A percentile compares a stretch with the other conserved stretches of the same genome.
phyloP scores from a whole-genome alignment of 2,797 vertebrate species.

The Labeo calbasu region DNA sequence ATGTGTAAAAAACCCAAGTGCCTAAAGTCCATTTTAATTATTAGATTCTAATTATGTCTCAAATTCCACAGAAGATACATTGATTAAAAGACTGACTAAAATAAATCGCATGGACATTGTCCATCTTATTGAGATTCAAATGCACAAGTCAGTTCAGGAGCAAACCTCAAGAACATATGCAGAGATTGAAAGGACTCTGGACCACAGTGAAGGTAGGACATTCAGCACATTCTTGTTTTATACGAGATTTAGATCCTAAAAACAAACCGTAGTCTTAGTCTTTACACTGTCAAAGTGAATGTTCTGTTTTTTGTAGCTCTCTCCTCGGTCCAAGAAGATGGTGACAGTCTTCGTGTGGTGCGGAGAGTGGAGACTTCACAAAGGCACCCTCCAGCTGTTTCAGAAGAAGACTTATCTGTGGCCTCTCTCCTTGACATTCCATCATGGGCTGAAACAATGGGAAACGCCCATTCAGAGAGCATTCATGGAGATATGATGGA shows the following conservation, averaged over 20 bases:
- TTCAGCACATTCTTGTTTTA: not conserved
- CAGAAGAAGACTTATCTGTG: conserved; percentile 93
- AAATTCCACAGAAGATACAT: conserved; percentile 81
- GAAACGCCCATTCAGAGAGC: conserved; percentile 83
- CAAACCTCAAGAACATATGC: conserved; percentile 84
- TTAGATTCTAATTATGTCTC: conserved; percentile 17
- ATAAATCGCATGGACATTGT: conserved; percentile 99
- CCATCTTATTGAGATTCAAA: conserved; percentile 92
- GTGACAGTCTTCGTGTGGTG: conserved; percentile 79
- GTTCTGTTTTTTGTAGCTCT: conserved; percentile 78
- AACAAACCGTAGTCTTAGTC: not conserved
- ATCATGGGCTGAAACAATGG: conserved; percentile 83
- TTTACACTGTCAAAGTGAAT: not conserved
- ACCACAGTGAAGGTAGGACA: conserved; percentile 91
- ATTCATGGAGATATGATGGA: conserved; percentile 85
- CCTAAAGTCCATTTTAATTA: conserved; percentile 4
- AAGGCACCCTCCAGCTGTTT: conserved; percentile 89
- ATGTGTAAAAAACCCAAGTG: not conserved
- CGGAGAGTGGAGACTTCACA: conserved; percentile 75
- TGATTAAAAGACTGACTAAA: conserved; percentile 91
- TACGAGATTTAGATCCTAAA: not conserved
- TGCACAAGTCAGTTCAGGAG: conserved; percentile 83
- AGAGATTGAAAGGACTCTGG: conserved; percentile 92
- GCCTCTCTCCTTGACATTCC: conserved; percentile 87
- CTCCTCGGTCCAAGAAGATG: conserved; percentile 89